These are phyloP conservation scores for Brachyistius frenatus DNA, from an alignment of 2,113 vertebrate genomes.

Conservation along the genomic window DNA sequence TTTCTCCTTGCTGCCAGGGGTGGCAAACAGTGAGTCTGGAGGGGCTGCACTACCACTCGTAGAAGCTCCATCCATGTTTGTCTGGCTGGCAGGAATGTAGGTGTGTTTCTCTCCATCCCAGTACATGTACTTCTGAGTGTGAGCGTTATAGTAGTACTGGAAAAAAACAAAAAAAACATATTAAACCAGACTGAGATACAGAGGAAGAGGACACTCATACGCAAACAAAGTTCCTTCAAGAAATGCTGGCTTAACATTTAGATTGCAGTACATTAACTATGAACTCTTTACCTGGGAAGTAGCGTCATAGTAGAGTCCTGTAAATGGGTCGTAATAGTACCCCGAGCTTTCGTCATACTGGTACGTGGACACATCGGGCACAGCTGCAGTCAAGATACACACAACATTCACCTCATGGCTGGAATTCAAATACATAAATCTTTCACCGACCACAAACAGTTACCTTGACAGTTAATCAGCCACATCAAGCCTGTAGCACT, in stretches of 20 bases:
- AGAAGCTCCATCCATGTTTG: slow-evolving; percentile 68
- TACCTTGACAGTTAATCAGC: background rate
- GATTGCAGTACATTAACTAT: background rate
- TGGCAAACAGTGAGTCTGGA: slow-evolving; percentile 71
- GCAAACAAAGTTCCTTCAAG: background rate
- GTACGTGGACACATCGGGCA: slow-evolving; percentile 92
- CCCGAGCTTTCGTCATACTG: slow-evolving; percentile 92
- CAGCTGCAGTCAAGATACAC: slow-evolving; percentile 78
- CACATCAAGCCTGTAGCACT: background rate
- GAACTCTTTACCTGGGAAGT: slow-evolving; percentile 88
- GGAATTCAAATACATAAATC: background rate
- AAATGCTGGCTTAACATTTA: background rate
- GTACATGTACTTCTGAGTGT: slow-evolving; percentile 92
- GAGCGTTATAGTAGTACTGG: slow-evolving; percentile 93
- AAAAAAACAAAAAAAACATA: background rate
- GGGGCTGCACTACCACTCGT: slow-evolving; percentile 48
- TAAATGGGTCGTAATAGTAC: slow-evolving; percentile 92
- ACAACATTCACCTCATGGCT: background rate
- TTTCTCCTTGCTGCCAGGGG: slow-evolving; percentile 86
- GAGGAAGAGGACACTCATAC: background rate
- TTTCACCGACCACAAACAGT: background rate
- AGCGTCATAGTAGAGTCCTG: slow-evolving; percentile 92
- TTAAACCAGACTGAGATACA: slow-evolving; percentile 4
- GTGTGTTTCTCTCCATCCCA: slow-evolving; percentile 91
- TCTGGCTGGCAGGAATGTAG: slow-evolving; percentile 84